These are phyloP conservation scores for Beaufortia kweichowensis DNA, from an alignment of 2,113 vertebrate species.

Conservation along the genomic window DNA sequence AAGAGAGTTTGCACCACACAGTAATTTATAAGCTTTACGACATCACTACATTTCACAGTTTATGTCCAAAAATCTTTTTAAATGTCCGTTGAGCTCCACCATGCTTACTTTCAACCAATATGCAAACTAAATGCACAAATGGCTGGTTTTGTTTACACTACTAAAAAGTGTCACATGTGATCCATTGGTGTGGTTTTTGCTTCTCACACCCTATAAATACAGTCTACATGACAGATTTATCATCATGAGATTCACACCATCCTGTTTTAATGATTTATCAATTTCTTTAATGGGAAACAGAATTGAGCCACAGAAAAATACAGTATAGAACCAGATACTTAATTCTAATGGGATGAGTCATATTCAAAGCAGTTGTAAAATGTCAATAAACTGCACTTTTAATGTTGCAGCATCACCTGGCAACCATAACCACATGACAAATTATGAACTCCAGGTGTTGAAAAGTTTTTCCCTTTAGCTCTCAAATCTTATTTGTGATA, in stretches of 20 bases:
- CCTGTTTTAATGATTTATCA: slow-evolving; percentile 47
- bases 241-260: slow-evolving; percentile 16
- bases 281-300: slow-evolving; percentile 32
- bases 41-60: too few species aligned
- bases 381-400: too few species aligned
- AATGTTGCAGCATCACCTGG: too few species aligned
- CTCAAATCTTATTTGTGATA: too few species aligned
- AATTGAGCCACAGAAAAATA: slow-evolving; percentile 15
- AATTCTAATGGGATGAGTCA: too few species aligned
- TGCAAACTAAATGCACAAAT: neutral
- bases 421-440: too few species aligned
- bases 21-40: neutral
- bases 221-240: slow-evolving; percentile 32
- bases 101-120: neutral
- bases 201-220: neutral
- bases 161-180: slow-evolving; percentile 3
- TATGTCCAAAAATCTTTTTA: too few species aligned
- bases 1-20: too few species aligned
- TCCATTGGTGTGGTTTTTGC: slow-evolving; percentile 3
- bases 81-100: neutral
- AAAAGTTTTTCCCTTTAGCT: too few species aligned
- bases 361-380: too few species aligned
- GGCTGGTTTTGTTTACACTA: slow-evolving; percentile 10
- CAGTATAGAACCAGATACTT: neutral
- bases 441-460: too few species aligned